Evolutionary conservation across 2,888 invertebrate genomes (phyloP).

Genomic region (Pelosia muscerda): DNA sequence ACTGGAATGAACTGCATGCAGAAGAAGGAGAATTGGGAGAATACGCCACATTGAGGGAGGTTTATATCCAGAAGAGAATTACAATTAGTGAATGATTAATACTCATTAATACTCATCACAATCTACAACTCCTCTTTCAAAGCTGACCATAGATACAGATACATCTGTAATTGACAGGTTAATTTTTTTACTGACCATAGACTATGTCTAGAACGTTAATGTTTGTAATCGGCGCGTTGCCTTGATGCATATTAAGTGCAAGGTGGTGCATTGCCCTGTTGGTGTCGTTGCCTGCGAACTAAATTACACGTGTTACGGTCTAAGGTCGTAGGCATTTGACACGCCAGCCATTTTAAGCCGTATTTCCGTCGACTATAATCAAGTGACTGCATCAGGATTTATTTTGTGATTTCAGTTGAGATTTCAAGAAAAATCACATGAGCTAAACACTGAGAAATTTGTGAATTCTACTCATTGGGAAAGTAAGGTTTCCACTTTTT

Average conservation of each 20-base stretch:
- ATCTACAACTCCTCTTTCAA: not conserved
- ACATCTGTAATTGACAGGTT: not conserved
- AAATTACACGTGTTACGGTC: constrained; percentile 16
- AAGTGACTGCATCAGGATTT: not conserved
- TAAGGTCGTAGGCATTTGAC: constrained; percentile 49
- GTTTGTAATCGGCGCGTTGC: constrained; percentile 56
- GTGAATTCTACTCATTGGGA: too few species aligned
- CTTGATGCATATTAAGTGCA: constrained; percentile 81
- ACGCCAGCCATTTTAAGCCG: constrained; percentile 34
- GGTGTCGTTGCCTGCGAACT: constrained; percentile 60
- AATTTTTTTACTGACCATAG: constrained; percentile 8
- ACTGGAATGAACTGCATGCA: too few species aligned
- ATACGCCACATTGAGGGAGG: too few species aligned
- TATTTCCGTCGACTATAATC: constrained; percentile 7
- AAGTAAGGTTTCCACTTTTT: too few species aligned
- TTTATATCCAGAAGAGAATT: too few species aligned
- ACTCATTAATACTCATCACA: too few species aligned
- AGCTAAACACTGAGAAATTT: too few species aligned
- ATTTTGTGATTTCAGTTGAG: not conserved
- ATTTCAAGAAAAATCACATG: not conserved
- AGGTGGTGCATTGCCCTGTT: constrained; percentile 79
- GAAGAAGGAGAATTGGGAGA: too few species aligned
- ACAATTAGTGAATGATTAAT: too few species aligned
- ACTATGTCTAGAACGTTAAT: constrained; percentile 34
- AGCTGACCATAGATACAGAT: constrained; percentile 11